phyloP scores from a whole-genome alignment of 1,140 invertebrate species.

The Aphaenogaster ashmeadi region DNA sequence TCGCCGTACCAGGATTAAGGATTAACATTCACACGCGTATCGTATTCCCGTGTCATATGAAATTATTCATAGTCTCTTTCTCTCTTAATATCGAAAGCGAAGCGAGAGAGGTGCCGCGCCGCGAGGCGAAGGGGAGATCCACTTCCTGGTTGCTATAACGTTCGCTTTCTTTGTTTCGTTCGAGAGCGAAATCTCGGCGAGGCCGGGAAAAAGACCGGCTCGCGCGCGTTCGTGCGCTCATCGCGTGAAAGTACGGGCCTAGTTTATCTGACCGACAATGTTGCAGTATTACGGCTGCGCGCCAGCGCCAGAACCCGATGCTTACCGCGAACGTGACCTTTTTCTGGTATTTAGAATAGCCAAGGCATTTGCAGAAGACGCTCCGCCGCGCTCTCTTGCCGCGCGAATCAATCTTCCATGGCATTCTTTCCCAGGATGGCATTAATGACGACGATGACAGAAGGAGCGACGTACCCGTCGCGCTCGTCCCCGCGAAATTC shows the following conservation, averaged over 20 bases:
- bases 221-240: constrained; percentile 15
- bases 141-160: constrained; percentile 67
- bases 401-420: constrained; percentile 60
- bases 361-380: constrained; percentile 67
- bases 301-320: constrained; percentile 23
- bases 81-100: constrained; percentile 45
- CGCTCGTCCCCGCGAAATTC: constrained; percentile 17
- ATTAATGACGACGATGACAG: constrained; percentile 58
- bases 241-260: constrained; percentile 68
- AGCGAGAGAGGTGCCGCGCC: background rate
- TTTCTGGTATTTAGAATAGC: constrained; percentile 77
- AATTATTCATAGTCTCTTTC: constrained; percentile 12
- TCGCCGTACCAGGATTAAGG: background rate
- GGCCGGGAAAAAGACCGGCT: constrained; percentile 33
- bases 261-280: constrained; percentile 53
- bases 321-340: constrained; percentile 74
- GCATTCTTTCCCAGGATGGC: constrained; percentile 32
- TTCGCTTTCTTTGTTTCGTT: constrained; percentile 74
- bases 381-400: constrained; percentile 45
- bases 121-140: constrained; percentile 58
- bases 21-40: background rate
- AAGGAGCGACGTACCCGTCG: background rate
- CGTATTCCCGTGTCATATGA: background rate
- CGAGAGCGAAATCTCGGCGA: constrained; percentile 22
- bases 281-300: constrained; percentile 33